Conservation (phyloP, 2,888 invertebrate species). For the Steromphala cineraria region DNA sequence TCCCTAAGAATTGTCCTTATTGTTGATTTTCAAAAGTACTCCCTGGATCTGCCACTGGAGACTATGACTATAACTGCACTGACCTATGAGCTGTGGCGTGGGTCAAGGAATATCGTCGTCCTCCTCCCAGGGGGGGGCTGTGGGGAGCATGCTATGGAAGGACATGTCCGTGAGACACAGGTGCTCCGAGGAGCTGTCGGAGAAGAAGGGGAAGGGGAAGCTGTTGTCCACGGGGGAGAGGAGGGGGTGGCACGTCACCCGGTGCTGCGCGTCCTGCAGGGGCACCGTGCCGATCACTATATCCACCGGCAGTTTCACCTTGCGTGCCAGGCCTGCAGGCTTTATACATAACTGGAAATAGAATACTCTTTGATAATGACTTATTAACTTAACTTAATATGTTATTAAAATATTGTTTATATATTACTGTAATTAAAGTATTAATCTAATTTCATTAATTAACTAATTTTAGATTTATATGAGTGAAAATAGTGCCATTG, state of each 20-base stretch:
- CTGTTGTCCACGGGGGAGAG: slow-evolving; percentile 54
- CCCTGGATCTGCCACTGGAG: too few relatives aligned
- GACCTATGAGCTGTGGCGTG: neutral
- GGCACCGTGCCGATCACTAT: slow-evolving; percentile 68
- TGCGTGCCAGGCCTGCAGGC: slow-evolving; percentile 66
- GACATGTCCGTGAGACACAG: slow-evolving; percentile 61
- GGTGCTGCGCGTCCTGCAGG: slow-evolving; percentile 52
- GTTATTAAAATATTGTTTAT: too few relatives aligned
- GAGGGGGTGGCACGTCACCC: slow-evolving; percentile 64
- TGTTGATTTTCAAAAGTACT: too few relatives aligned
- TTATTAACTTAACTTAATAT: too few relatives aligned
- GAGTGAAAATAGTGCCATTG: too few relatives aligned
- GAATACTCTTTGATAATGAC: too few relatives aligned
- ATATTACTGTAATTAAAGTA: too few relatives aligned
- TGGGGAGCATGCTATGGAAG: slow-evolving; percentile 63
- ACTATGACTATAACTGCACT: neutral
- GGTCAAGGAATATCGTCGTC: slow-evolving; percentile 70
- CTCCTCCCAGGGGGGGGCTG: slow-evolving; percentile 69
- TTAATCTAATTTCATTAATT: too few relatives aligned
- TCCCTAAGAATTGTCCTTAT: too few relatives aligned
- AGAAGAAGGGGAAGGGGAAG: slow-evolving; percentile 61
- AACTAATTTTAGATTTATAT: too few relatives aligned
- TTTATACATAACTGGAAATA: slow-evolving; percentile 64
- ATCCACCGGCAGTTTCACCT: slow-evolving; percentile 68
- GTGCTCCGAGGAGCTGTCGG: slow-evolving; percentile 58